Percentiles rank a stretch among this genome's conserved stretches.
These are phyloP conservation scores for Cybosia mesomella DNA, from an alignment of 2,888 invertebrate genomes.

Conservation along the genomic window DNA sequence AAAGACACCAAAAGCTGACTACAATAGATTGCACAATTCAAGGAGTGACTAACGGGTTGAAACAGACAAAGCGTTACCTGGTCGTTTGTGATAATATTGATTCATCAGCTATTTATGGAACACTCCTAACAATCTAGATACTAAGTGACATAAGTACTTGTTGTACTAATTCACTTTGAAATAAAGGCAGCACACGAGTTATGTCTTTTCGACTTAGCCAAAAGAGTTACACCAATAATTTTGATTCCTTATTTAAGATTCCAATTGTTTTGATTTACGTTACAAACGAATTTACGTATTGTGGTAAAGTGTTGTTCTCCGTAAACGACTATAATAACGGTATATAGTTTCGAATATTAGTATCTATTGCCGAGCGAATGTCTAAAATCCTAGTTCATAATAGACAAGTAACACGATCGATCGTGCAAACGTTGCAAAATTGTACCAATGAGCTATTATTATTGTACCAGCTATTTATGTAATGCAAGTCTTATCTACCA, in stretches of 20 bases:
- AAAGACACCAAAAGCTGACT: constrained; percentile 32
- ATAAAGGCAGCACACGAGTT: background rate
- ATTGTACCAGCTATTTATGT: constrained; percentile 9
- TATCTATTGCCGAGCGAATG: background rate
- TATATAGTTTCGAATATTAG: background rate
- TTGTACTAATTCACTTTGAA: background rate
- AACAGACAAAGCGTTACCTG: constrained; percentile 44
- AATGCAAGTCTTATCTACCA: constrained; percentile 23
- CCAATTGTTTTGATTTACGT: background rate
- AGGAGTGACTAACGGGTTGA: constrained; percentile 49
- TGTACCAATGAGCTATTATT: no score
- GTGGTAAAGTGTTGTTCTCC: background rate
- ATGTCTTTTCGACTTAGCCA: background rate
- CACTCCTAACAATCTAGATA: constrained; percentile 28
- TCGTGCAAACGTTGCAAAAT: constrained; percentile 16
- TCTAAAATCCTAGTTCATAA: background rate
- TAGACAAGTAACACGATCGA: constrained; percentile 14
- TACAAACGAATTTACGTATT: background rate
- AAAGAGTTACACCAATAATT: background rate
- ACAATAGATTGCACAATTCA: constrained; percentile 51
- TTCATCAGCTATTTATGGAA: constrained; percentile 41
- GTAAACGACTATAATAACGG: no score
- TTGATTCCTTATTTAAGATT: background rate
- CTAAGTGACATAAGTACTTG: background rate
- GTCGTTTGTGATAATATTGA: constrained; percentile 42